Evolutionary conservation across 2,888 invertebrate species (phyloP), one percentile per base, ranked within the genome.

Genomic region (Metallyticus violacea): DNA sequence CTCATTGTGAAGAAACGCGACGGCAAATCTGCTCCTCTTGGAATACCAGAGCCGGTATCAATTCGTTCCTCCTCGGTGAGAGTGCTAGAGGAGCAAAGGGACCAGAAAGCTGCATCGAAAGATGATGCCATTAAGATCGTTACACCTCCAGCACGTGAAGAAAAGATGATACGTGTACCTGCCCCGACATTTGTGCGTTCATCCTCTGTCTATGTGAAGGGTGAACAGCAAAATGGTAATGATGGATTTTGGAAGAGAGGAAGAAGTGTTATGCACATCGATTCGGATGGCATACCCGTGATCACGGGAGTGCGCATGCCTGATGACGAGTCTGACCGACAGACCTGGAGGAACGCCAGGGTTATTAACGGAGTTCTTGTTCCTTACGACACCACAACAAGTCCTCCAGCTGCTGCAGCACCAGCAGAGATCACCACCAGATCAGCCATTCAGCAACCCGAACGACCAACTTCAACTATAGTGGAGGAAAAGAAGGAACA

Each of bases 301-400:
- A 96, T 98, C 81, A 96, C 97, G 85, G 97, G 97, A 0, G 94
- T 96, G 0, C 94, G 97, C 87, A 95, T 97, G 78, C 97, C 97
- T 0, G 97, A 98, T 90, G 96, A 97, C 89, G 96, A 96, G 86
- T 95, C 95, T 83, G 97, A 97, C 90, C 95, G 95, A 89, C 96
- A 96, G 90, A 96, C 95, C 0, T 97, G 97, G 97, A 93, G 97
- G 86, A 97, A 97, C 91, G 97, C 97, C 0, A 93, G 97, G 88
- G 97, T 97, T 22, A 96, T 97, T 81, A 97, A 97, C 90, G 96
- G 97, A 86, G 95, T 96, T 91, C 91, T 97, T 84, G 93, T 96
- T 81, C 96, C 96, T 26, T 96, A 96, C 89, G 95, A 85, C 3
- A 81, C 76, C 6, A 27, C 81, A 77, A 76, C 26, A 27, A 84